Percentiles rank a stretch among this genome's conserved stretches.
These are phyloP conservation scores for Thera obeliscata DNA, from an alignment of 2,888 invertebrate species.

Conservation along the genomic window DNA sequence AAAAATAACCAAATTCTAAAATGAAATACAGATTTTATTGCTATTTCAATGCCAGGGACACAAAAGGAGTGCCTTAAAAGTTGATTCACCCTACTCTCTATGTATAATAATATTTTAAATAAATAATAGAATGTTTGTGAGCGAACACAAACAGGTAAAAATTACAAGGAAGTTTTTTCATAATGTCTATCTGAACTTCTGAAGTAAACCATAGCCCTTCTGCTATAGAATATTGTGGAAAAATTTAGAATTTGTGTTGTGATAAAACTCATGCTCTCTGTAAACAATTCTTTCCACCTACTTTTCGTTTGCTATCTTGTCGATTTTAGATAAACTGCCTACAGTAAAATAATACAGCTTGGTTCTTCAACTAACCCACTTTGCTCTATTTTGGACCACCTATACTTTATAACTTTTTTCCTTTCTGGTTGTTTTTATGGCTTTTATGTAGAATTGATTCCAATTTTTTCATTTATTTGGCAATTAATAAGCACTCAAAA, in stretches of 20 bases:
- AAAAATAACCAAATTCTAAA: too few species aligned
- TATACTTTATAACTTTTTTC: background rate
- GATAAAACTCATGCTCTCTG: constrained; percentile 8
- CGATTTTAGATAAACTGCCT: background rate
- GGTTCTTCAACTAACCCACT: background rate
- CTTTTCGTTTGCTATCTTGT: background rate
- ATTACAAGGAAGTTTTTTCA: background rate
- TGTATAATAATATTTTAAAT: background rate
- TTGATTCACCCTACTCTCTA: background rate
- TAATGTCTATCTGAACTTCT: too few species aligned
- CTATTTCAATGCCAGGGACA: too few species aligned
- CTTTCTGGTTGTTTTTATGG: background rate
- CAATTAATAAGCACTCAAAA: too few species aligned
- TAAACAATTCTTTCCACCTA: background rate
- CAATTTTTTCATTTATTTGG: too few species aligned
- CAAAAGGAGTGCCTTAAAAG: too few species aligned
- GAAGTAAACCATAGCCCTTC: background rate
- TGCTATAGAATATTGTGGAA: background rate
- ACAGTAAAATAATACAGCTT: background rate
- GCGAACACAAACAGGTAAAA: background rate
- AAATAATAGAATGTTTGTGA: background rate
- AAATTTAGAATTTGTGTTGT: background rate
- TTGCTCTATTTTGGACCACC: background rate
- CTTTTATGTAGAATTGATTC: background rate
- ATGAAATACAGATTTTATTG: too few species aligned